Evolutionary conservation across 2,113 vertebrate species (phyloP), one percentile per base, ranked within the genome.

Genomic region (Bombycilla garrulus): DNA sequence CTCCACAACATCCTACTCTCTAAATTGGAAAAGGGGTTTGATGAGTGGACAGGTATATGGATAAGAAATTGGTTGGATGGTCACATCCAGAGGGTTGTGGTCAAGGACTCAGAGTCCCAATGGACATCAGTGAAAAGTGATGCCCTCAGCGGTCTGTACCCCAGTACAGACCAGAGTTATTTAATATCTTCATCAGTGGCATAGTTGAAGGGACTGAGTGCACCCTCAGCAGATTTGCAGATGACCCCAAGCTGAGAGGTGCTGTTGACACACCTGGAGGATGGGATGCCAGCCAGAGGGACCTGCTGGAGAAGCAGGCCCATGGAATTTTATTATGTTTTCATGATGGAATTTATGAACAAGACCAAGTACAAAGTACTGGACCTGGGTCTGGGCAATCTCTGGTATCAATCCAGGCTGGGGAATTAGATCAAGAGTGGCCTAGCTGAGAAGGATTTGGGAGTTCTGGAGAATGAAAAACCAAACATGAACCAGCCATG

Each of bases 141-240:
- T 60, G 36, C 44, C 44, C 24, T 53, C 21, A 29, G 21, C 5
- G 15, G 9, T 60, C 45, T 23, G 3, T 23, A 9, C 1, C 51
- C 31, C n/a, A n/a, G n/a, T n/a, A n/a, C n/a, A 33, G 48, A 62
- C 40, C 6, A 33, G 28, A 26, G 6, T 47, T 38, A 56, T 47
- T 64, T 12, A 15, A 18, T 38, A 12, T 23, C 40, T 73, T 54
- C 15, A 28, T 84, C 12, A 40, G 6, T n/a, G 19, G 2, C 14
- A 18, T 2, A 25, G 13, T 14, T 6, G 22, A 40, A 61, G 8
- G 31, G 45, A 44, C 23, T 0, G 1, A 44, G 4, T 42, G 15
- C 31, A 35, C 20, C 11, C 26, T 54, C 22, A 33, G 57, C 22
- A 83, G 1, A 26, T 72, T 62, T 62, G 33, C 21, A 33, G 57